Evolutionary conservation across 2,797 vertebrate species (phyloP), one percentile per base, ranked within the genome.

Genomic region (Garrulus glandarius): DNA sequence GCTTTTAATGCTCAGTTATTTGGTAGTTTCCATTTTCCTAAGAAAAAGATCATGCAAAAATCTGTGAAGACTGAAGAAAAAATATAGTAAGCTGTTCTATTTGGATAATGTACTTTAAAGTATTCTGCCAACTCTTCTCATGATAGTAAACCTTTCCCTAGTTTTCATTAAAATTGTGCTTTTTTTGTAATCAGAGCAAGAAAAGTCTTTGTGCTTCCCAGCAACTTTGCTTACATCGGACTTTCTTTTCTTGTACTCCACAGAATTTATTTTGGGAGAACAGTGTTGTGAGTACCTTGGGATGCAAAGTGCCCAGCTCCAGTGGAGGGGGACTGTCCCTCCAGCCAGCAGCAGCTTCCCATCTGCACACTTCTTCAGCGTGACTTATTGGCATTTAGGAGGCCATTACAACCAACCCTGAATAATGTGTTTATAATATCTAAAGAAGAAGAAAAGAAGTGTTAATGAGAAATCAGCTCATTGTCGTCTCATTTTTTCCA

Each of bases 381-480:
- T 90, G 82, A 95, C 94, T 97, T 97, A 49, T 8, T 84, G 87
- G 34, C 46, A 80, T 89, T 95, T 87, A 87, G 13, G 30, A 87
- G 53, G 63, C 27, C n/a, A 1, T 24, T 37, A 70, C 87, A 94
- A 53, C 46, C 26, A 72, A 30, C 61, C 81, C 88, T 84, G 71
- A 94, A 92, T 72, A 97, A 92, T 22, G 76, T 19, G 61, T 94
- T 94, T 95, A 92, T 94, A 97, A 94, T 79, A 93, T 23, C 47
- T 89, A 92, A 78, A 87, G 83, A 90, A 95, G 61, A 95, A 94
- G 84, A 96, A 97, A 95, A 92, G 95, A 92, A 83, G 81, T 93
- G 86, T 92, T 96, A 96, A 97, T 96, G 91, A 96, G 94, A 95
- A 95, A 96, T 93, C 95, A 95, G 92, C 64, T 96, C 95, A 96